A percentile compares a stretch with the other conserved stretches of the same genome.
Evolutionary conservation across 2,888 invertebrate genomes (phyloP).

Genomic region (Aporophyla lueneburgensis): DNA sequence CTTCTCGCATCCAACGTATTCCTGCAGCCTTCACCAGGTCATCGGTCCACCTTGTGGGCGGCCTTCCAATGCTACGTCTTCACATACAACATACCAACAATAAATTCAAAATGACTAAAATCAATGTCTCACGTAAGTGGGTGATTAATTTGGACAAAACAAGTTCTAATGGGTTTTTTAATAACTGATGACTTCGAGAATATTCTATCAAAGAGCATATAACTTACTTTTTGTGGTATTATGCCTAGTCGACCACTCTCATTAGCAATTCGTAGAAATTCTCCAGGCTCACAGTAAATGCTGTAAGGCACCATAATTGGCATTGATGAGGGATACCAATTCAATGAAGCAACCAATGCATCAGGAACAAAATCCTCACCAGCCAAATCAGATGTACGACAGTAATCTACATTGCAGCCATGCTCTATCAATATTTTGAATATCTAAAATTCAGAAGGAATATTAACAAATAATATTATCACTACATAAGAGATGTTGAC

Average conservation of each 20-base stretch:
- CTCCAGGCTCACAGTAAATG: slow-evolving; percentile 82
- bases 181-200: background rate
- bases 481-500: background rate
- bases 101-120: background rate
- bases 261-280: slow-evolving; percentile 76
- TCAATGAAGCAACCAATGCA: slow-evolving; percentile 83
- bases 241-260: slow-evolving; percentile 74
- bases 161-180: background rate
- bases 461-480: slow-evolving; percentile 17
- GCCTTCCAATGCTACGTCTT: too few relatives aligned
- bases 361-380: slow-evolving; percentile 79
- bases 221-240: slow-evolving; percentile 79
- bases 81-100: background rate
- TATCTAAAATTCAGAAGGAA: slow-evolving; percentile 76
- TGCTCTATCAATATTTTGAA: slow-evolving; percentile 83
- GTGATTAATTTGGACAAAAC: background rate
- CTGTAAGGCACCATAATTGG: slow-evolving; percentile 83
- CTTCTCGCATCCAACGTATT: too few relatives aligned
- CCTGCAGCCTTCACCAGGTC: too few relatives aligned
- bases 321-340: slow-evolving; percentile 77
- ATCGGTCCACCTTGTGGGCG: too few relatives aligned
- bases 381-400: slow-evolving; percentile 68
- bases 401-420: slow-evolving; percentile 86
- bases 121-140: too few relatives aligned
- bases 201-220: slow-evolving; percentile 5